These are phyloP conservation scores for Sciurus niger DNA, from an alignment of 2,113 vertebrate species.

Conservation along the genomic window DNA sequence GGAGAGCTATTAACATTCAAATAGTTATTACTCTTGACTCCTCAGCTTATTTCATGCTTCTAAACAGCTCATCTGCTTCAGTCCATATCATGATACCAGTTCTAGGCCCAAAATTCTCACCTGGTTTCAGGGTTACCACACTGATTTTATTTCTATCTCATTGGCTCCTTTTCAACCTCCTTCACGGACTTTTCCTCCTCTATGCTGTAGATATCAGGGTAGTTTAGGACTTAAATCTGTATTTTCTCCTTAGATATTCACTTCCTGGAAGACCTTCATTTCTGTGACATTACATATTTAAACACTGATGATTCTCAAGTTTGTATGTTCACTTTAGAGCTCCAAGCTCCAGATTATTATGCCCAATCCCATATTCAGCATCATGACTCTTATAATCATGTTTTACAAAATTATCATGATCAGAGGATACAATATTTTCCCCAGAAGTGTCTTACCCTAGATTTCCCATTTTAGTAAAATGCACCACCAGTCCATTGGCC, in stretches of 20 bases:
- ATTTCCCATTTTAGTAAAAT: neutral
- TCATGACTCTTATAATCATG: neutral
- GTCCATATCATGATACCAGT: rapidly evolving
- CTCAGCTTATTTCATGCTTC: neutral
- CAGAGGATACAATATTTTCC: neutral
- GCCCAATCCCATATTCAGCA: neutral
- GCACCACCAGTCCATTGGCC: neutral
- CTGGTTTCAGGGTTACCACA: neutral
- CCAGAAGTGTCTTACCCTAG: neutral
- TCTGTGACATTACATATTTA: neutral
- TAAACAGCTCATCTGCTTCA: neutral
- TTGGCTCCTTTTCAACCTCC: neutral
- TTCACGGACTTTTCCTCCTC: neutral
- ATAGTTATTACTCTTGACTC: neutral
- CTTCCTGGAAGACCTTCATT: neutral
- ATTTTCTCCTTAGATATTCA: neutral
- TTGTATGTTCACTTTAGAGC: neutral
- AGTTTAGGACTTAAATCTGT: neutral
- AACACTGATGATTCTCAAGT: neutral
- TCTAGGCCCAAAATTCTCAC: neutral
- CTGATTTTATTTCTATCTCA: neutral
- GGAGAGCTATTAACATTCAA: neutral
- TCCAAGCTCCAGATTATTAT: neutral
- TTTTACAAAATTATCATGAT: neutral
- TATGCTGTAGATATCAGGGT: neutral